Base-by-base conservation (phyloP, 2,888 invertebrate genomes). In the Mamestra brassicae region DNA sequence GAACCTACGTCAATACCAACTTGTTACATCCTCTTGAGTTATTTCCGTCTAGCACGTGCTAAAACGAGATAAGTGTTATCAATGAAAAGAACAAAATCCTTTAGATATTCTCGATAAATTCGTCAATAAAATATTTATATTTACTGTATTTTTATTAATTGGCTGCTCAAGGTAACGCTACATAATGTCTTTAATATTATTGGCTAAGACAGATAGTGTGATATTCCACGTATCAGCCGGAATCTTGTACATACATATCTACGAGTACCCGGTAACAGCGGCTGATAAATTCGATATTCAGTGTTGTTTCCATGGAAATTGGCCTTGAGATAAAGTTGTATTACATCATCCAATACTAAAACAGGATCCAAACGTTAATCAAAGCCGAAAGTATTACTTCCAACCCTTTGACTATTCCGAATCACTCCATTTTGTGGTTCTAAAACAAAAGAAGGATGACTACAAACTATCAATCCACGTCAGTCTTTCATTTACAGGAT, bases 401-500 rank as follows among this genome's bases (percentile, higher is more conserved):
- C 26, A 71, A 75, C 68, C 70, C 67, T 69, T 61, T 45, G 47
- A 64, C 55, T 54, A 80, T 65, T 69, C 42, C 47, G n/a, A 60
- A 66, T 61, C 71, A 58, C 52, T 83, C 50, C 42, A 75, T 52
- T 26, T 26, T 78, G 66, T 62, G n/a, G 38, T 2, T 58, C n/a
- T 60, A 58, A 81, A 74, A 64, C 73, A 78, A 70, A 67, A 76
- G 74, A 81, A 74, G 73, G 75, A 74, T 70, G 74, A 17, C 68
- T 54, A 45, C 60, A 66, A 75, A 71, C 86, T 84, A 83, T 86
- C 73, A 81, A 84, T 85, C 76, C 62, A 42, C 66, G 83, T 87
- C 85, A 78, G 86, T 68, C 79, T 84, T 88, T 83, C 86, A 87
- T 83, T 81, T 81, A 72, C 80, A 77, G 75, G 55, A 85, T 80